Conservation (phyloP, 2,797 vertebrate species). For the Gephyroberyx darwinii region DNA sequence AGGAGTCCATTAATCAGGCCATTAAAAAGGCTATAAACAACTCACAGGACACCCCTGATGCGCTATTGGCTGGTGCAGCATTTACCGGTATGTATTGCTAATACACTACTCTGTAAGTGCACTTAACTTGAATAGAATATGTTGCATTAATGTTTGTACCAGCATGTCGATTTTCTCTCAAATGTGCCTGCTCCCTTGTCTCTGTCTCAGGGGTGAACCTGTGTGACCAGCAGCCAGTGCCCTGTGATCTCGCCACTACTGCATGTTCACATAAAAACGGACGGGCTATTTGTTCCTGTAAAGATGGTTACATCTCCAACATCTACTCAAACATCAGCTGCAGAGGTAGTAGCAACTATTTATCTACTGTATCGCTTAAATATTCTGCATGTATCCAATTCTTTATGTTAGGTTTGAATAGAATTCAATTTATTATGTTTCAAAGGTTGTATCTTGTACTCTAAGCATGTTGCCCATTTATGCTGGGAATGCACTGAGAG, state of each 20-base stretch:
- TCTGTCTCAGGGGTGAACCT: conserved; percentile 42
- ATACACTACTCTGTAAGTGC: background rate
- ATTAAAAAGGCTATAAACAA: background rate
- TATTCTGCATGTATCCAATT: background rate
- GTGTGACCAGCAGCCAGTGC: conserved; percentile 31
- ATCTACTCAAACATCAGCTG: conserved; percentile 72
- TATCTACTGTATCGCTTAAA: background rate
- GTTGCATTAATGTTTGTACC: background rate
- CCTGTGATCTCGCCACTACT: conserved; percentile 70
- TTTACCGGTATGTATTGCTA: conserved; percentile 55
- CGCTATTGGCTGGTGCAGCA: conserved; percentile 29
- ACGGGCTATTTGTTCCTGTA: conserved; percentile 65
- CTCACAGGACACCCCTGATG: background rate
- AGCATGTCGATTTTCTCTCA: background rate
- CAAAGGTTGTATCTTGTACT: background rate
- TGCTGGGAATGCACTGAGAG: too few species aligned
- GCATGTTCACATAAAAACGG: conserved; percentile 17
- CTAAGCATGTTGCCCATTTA: background rate
- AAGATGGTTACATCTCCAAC: conserved; percentile 56
- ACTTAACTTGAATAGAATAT: background rate
- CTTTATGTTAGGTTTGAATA: background rate
- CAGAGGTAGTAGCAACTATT: conserved; percentile 62
- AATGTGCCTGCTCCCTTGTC: background rate
- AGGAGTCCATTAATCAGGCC: background rate
- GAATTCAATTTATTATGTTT: background rate